Conservation (phyloP, 2,888 invertebrate genomes). For the Brenthis ino region DNA sequence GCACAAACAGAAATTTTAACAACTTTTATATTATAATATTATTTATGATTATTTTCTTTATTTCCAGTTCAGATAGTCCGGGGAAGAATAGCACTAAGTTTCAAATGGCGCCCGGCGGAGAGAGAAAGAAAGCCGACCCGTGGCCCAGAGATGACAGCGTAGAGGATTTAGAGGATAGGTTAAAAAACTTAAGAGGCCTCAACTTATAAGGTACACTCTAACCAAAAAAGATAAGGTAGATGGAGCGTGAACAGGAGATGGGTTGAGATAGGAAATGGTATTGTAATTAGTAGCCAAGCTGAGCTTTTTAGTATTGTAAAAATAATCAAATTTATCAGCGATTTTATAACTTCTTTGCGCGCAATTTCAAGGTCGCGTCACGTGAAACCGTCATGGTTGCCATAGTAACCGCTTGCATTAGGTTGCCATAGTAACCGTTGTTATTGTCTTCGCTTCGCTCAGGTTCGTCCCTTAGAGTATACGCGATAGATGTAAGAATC, state of each 20-base stretch:
- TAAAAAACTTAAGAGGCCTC: slow-evolving; percentile 61
- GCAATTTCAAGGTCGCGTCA: no score
- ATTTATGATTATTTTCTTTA: no score
- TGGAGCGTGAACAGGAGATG: not conserved
- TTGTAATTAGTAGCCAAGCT: not conserved
- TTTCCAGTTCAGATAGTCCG: slow-evolving; percentile 57
- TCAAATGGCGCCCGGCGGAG: slow-evolving; percentile 73
- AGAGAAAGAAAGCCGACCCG: slow-evolving; percentile 48
- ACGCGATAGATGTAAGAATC: no score
- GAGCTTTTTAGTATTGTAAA: no score
- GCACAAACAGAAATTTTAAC: not conserved
- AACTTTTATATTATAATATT: not conserved
- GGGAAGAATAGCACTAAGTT: slow-evolving; percentile 57
- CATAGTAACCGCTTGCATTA: no score
- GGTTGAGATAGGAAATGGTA: not conserved
- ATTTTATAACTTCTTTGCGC: no score
- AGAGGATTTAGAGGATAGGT: slow-evolving; percentile 59
- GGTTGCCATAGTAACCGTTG: no score
- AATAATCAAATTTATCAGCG: no score
- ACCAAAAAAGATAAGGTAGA: not conserved
- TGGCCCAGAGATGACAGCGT: slow-evolving; percentile 43
- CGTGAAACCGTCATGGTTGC: no score
- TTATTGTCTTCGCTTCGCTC: no score
- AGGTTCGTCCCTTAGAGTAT: no score
- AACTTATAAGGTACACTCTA: slow-evolving; percentile 40